These are phyloP conservation scores for Martes flavigula DNA, from an alignment of 2,797 vertebrate species.

Conservation along the genomic window DNA sequence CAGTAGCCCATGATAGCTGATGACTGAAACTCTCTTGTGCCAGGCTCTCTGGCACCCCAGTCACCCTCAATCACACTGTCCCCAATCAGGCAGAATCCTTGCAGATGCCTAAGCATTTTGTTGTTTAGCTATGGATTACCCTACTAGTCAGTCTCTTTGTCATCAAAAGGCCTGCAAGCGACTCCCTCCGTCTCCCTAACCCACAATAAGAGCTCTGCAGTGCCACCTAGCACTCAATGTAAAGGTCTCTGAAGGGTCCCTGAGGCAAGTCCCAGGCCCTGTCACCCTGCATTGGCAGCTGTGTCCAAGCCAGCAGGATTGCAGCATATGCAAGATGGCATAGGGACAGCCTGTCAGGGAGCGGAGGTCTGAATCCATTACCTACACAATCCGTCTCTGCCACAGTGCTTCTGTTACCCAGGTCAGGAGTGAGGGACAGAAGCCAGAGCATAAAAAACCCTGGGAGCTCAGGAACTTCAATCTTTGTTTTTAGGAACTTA, in stretches of 20 bases:
- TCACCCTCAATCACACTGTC: not conserved
- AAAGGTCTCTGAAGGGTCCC: not conserved
- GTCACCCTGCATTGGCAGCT: not conserved
- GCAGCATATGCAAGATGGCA: accelerated
- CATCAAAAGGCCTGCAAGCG: not conserved
- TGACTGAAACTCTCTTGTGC: not conserved
- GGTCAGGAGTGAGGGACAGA: accelerated
- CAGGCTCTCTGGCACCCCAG: not conserved
- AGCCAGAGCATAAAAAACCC: not conserved
- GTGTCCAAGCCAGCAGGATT: not conserved
- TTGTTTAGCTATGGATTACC: not conserved
- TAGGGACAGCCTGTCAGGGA: not conserved
- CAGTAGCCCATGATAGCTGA: not conserved
- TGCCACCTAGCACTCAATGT: not conserved
- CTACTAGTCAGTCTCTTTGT: not conserved
- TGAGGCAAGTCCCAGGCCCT: not conserved
- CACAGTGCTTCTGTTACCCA: not conserved
- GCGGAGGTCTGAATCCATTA: not conserved
- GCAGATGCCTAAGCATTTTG: not conserved
- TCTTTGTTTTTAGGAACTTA: not conserved
- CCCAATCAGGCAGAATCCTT: not conserved
- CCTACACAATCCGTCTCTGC: not conserved
- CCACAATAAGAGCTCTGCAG: accelerated
- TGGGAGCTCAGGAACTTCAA: not conserved
- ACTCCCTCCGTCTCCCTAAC: not conserved